Percentiles rank a stretch among this genome's conserved stretches.
Evolutionary conservation across 2,797 vertebrate genomes (phyloP).

Genomic region (Knipowitschia caucasica): DNA sequence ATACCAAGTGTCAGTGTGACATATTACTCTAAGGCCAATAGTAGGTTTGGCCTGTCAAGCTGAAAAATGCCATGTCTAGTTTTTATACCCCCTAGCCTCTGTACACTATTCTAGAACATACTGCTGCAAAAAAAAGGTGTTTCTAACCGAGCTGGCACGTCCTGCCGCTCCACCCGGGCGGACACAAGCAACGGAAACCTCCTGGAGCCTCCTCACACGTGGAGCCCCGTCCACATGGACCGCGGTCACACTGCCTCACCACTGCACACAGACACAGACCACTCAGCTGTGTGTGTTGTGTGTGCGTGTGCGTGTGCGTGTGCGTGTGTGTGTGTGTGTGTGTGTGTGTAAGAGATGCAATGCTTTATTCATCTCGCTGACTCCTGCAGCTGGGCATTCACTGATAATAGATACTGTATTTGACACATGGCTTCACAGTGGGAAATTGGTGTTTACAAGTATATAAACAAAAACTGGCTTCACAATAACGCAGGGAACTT

Average conservation of each 20-base stretch:
- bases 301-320: conserved; percentile 23
- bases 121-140: neutral
- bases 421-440: conserved; percentile 32
- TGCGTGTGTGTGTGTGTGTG: conserved; percentile 14
- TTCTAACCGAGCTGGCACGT: conserved; percentile 79
- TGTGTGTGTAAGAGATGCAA: conserved; percentile 37
- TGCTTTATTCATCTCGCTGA: conserved; percentile 45
- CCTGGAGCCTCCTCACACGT: conserved; percentile 72
- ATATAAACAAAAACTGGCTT: conserved; percentile 22
- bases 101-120: neutral
- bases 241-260: conserved; percentile 72
- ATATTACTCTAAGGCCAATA: conserved; percentile 55
- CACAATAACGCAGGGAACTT: neutral
- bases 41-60: conserved; percentile 53
- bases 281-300: conserved; percentile 36
- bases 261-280: conserved; percentile 44
- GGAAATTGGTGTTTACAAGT: conserved; percentile 9
- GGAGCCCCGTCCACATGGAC: conserved; percentile 72
- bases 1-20: conserved; percentile 72
- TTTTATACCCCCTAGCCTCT: conserved; percentile 49
- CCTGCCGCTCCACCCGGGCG: conserved; percentile 75
- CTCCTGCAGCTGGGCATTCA: conserved; percentile 64
- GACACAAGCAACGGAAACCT: conserved; percentile 74
- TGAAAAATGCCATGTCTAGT: conserved; percentile 65
- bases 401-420: conserved; percentile 59